Percentiles rank a stretch among this genome's conserved stretches.
These are phyloP conservation scores for Rutpela maculata DNA, from an alignment of 2,888 invertebrate species.

Conservation along the genomic window DNA sequence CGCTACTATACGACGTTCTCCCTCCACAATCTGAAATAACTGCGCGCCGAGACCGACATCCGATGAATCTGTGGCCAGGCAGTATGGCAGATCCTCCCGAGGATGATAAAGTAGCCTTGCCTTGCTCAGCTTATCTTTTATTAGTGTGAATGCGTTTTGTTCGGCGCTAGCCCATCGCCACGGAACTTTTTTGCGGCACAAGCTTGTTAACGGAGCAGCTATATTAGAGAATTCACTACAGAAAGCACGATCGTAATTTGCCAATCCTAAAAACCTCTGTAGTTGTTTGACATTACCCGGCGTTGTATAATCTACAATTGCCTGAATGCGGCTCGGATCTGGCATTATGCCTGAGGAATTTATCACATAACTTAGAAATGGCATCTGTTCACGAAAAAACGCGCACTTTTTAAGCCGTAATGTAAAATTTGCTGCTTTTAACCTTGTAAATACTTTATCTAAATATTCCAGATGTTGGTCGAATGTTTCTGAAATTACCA, in stretches of 20 bases:
- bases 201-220: too few species aligned
- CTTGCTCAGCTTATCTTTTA: conserved; percentile 34
- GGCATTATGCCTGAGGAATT: too few species aligned
- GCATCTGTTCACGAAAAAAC: too few species aligned
- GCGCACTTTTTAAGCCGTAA: too few species aligned
- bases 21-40: too few species aligned
- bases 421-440: conserved; percentile 41
- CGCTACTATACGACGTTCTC: too few species aligned
- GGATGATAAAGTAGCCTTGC: conserved; percentile 35
- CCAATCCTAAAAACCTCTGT: conserved; percentile 58
- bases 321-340: too few species aligned
- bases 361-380: too few species aligned
- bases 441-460: conserved; percentile 32
- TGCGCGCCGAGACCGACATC: too few species aligned
- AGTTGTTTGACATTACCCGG: conserved; percentile 61
- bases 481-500: too few species aligned
- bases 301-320: conserved; percentile 58
- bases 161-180: not conserved
- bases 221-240: conserved; percentile 53
- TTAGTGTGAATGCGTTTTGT: conserved; percentile 31
- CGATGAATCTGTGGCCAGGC: too few species aligned
- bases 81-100: conserved; percentile 36
- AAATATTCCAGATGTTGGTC: conserved; percentile 47
- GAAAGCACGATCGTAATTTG: conserved; percentile 51
- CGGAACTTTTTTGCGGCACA: conserved; percentile 42